These are phyloP conservation scores for Fukomys damarensis DNA, from an alignment of 2,113 vertebrate genomes.

Conservation along the genomic window DNA sequence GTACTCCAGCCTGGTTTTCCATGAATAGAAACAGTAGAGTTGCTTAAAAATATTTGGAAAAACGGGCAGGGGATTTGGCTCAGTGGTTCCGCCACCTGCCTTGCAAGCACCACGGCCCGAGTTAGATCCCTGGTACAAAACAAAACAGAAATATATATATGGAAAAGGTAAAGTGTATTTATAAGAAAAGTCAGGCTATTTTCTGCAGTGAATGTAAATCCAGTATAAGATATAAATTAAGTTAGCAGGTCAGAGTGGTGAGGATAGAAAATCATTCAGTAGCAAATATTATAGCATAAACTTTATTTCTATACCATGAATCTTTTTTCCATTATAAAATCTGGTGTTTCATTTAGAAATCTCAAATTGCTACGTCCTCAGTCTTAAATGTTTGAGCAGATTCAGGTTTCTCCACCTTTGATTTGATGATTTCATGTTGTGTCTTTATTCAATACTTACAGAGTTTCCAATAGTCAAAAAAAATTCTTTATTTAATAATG, in stretches of 20 bases:
- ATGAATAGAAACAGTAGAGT: not conserved
- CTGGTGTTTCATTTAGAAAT: not conserved
- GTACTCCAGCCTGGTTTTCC: not conserved
- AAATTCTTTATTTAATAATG: not conserved
- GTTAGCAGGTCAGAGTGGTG: not conserved
- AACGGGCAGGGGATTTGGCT: too few relatives aligned
- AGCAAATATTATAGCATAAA: not conserved
- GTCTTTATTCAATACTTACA: not conserved
- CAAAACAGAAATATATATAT: too few relatives aligned
- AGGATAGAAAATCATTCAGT: not conserved
- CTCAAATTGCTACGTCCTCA: not conserved
- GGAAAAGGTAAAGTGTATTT: not conserved
- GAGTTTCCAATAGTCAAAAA: not conserved
- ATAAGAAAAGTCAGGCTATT: not conserved
- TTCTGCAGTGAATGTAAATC: not conserved
- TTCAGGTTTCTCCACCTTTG: not conserved
- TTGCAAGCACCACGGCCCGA: too few relatives aligned
- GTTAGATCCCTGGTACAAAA: too few relatives aligned
- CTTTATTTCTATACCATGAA: not conserved
- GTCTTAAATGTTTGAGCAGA: not conserved
- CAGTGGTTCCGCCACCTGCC: too few relatives aligned
- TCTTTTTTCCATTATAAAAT: not conserved
- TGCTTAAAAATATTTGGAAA: not conserved
- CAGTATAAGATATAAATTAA: not conserved
- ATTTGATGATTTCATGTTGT: not conserved